phyloP scores from a whole-genome alignment of 2,888 invertebrate species.

The Polydrusus tereticollis region DNA sequence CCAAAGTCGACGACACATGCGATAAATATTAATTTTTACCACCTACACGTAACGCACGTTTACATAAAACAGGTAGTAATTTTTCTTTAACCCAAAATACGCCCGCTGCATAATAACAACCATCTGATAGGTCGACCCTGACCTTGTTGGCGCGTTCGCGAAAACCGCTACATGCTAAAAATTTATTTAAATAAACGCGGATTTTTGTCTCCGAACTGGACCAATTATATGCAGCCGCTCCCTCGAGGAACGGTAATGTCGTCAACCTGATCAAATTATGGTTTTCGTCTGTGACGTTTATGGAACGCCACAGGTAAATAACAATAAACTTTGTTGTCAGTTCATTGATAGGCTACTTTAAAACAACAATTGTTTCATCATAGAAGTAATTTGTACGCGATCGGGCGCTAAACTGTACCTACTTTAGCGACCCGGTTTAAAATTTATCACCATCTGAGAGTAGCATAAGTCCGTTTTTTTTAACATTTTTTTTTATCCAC shows the following conservation, averaged over 20 bases:
- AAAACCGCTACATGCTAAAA: constrained; percentile 42
- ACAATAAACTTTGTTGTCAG: not conserved
- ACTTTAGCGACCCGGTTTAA: too few relatives aligned
- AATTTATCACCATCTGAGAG: too few relatives aligned
- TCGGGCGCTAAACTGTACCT: too few relatives aligned
- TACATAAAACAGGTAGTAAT: constrained; percentile 38
- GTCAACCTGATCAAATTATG: constrained; percentile 19
- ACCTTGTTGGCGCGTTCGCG: constrained; percentile 32
- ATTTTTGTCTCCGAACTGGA: constrained; percentile 36
- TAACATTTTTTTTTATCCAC: too few relatives aligned
- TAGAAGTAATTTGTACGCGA: too few relatives aligned
- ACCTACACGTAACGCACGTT: constrained; percentile 18
- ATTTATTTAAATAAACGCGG: constrained; percentile 45
- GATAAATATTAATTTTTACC: too few relatives aligned
- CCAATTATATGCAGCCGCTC: constrained; percentile 45
- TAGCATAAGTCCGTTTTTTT: too few relatives aligned
- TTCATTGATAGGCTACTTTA: too few relatives aligned
- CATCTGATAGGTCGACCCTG: constrained; percentile 27
- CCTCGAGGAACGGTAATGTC: constrained; percentile 34
- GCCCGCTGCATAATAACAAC: constrained; percentile 26
- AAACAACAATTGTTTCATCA: too few relatives aligned
- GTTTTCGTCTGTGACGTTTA: not conserved
- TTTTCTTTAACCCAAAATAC: constrained; percentile 35
- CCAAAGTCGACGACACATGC: too few relatives aligned
- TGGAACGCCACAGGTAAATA: not conserved